Conservation (phyloP, 2,888 invertebrate genomes). For the Sericinus montela region DNA sequence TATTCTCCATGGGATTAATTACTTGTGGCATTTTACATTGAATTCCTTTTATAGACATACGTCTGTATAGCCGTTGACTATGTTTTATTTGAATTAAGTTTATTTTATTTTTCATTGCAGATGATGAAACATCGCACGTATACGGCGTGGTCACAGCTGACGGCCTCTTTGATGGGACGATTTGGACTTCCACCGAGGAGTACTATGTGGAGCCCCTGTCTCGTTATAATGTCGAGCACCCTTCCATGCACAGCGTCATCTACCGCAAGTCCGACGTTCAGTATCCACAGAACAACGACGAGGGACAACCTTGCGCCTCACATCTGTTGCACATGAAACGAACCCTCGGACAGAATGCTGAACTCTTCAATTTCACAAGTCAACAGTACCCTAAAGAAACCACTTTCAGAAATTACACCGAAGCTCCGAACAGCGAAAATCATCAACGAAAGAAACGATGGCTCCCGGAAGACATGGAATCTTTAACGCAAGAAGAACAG, state of each 20-base stretch:
- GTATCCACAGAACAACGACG: constrained; percentile 56
- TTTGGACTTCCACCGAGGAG: constrained; percentile 87
- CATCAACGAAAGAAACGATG: constrained; percentile 79
- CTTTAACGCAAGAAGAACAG: constrained; percentile 73
- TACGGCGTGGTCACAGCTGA: constrained; percentile 92
- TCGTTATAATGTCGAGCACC: constrained; percentile 80
- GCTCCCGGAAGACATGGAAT: constrained; percentile 81
- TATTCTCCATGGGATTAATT: no score
- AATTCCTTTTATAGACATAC: no score
- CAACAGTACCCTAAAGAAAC: constrained; percentile 44
- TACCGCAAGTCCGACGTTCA: constrained; percentile 90
- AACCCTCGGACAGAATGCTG: constrained; percentile 52
- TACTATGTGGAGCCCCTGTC: constrained; percentile 91
- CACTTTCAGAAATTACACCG: constrained; percentile 51
- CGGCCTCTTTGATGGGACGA: constrained; percentile 94
- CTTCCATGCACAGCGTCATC: constrained; percentile 88
- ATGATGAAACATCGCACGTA: constrained; percentile 89
- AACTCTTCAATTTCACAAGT: constrained; percentile 63
- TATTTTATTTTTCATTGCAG: constrained; percentile 78
- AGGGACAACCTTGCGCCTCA: constrained; percentile 76
- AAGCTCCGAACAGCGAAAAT: constrained; percentile 56
- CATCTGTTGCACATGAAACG: constrained; percentile 78
- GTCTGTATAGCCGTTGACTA: no score
- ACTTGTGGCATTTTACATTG: no score
- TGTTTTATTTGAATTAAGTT: no score